phyloP scores from a whole-genome alignment of 2,113 vertebrate genomes.

The Aegotheles bennettii region DNA sequence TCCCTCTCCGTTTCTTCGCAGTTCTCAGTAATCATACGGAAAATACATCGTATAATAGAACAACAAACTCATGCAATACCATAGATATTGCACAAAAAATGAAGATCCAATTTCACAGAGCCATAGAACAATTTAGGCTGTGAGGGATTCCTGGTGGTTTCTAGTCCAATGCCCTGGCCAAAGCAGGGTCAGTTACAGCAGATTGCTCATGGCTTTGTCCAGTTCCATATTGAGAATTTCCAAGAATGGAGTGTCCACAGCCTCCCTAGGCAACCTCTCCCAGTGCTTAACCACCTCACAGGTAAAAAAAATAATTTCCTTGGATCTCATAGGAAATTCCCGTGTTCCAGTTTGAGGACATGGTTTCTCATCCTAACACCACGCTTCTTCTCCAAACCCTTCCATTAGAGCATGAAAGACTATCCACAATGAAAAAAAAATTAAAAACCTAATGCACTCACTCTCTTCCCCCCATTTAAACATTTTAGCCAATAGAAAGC shows the following conservation, averaged over 20 bases:
- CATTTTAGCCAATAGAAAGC: neutral
- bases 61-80: neutral
- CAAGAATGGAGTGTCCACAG: neutral
- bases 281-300: neutral
- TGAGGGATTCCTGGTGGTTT: neutral
- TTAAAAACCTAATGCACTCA: neutral
- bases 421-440: neutral
- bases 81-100: neutral
- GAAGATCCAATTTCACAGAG: neutral
- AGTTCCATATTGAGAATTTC: neutral
- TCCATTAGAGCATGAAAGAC: neutral
- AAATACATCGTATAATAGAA: neutral
- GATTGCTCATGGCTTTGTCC: neutral
- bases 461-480: neutral
- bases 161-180: neutral
- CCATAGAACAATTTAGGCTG: neutral
- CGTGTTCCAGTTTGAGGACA: neutral
- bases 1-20: neutral
- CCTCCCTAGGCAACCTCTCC: neutral
- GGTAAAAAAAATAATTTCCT: neutral
- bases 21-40: neutral
- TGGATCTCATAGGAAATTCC: neutral
- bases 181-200: neutral
- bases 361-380: neutral
- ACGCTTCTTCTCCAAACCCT: neutral